Evolutionary conservation across 2,888 invertebrate genomes (phyloP).

Genomic region (Deroplatys truncata): DNA sequence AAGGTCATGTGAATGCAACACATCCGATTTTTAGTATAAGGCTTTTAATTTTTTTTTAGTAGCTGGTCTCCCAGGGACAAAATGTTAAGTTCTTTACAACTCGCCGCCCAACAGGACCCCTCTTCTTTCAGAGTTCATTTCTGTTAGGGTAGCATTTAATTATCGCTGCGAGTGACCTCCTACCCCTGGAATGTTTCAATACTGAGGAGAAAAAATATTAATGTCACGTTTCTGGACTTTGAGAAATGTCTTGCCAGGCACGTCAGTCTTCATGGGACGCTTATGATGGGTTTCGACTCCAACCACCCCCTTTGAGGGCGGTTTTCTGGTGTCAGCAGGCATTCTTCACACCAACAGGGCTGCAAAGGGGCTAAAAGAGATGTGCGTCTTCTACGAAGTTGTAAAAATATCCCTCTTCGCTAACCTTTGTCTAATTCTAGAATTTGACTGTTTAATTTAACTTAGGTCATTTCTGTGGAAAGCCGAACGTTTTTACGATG

Average conservation of each 20-base stretch:
- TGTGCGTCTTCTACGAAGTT: neutral
- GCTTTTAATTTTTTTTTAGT: neutral
- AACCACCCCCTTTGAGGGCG: neutral
- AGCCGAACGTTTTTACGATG: neutral
- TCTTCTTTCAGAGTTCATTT: neutral
- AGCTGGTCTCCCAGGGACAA: neutral
- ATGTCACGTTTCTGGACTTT: neutral
- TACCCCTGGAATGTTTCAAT: neutral
- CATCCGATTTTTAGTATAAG: too few relatives aligned
- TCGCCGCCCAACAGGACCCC: neutral
- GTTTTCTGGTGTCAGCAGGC: neutral
- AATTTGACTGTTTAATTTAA: neutral
- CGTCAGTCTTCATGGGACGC: neutral
- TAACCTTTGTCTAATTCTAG: neutral
- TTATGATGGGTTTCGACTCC: neutral
- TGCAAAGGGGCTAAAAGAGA: neutral
- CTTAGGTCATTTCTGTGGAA: neutral
- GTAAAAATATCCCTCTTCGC: neutral
- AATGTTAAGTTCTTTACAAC: neutral
- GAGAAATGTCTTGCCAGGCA: neutral
- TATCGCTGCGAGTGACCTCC: neutral
- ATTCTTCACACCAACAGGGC: neutral
- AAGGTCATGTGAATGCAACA: too few relatives aligned
- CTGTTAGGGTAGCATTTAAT: neutral
- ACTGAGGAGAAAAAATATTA: neutral